phyloP scores from a whole-genome alignment of 2,888 invertebrate genomes.

The Drosophila affinis region DNA sequence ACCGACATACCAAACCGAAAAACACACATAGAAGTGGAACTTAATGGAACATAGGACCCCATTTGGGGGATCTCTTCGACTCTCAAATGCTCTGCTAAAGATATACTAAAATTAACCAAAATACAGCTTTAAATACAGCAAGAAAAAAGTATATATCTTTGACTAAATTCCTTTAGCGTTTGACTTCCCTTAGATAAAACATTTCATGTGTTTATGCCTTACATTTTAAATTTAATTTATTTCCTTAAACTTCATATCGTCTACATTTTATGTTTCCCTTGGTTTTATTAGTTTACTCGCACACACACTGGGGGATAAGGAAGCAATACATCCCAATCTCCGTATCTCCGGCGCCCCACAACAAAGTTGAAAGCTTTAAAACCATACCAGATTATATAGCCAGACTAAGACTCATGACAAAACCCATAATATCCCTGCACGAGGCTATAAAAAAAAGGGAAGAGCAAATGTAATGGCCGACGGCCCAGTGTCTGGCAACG shows the following conservation, averaged over 20 bases:
- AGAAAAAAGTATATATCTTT: too few relatives aligned
- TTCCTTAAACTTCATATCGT: constrained; percentile 17
- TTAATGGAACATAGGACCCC: constrained; percentile 9
- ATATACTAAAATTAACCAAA: too few relatives aligned
- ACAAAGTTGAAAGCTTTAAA: constrained; percentile 35
- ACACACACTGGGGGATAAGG: constrained; percentile 6
- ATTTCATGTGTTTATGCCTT: too few relatives aligned
- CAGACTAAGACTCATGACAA: constrained; percentile 18
- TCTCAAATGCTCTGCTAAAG: constrained; percentile 2
- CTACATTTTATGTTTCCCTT: constrained; percentile 30
- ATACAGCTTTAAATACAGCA: too few relatives aligned
- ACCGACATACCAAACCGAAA: constrained; percentile 32
- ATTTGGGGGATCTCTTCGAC: neutral
- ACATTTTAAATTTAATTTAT: constrained; percentile 17
- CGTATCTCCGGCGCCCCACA: constrained; percentile 18
- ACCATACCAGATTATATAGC: constrained; percentile 14
- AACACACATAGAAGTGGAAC: constrained; percentile 6
- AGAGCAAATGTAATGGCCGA: constrained; percentile 32
- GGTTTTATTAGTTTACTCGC: constrained; percentile 32
- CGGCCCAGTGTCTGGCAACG: constrained; percentile 10
- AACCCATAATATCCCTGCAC: constrained; percentile 28
- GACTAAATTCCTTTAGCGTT: too few relatives aligned
- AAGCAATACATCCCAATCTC: constrained; percentile 29
- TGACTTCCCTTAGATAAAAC: constrained; percentile 6
- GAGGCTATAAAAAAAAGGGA: constrained; percentile 33